These are phyloP conservation scores for Spatulosminthurus flaviceps DNA, from an alignment of 2,888 invertebrate genomes.

Conservation along the genomic window DNA sequence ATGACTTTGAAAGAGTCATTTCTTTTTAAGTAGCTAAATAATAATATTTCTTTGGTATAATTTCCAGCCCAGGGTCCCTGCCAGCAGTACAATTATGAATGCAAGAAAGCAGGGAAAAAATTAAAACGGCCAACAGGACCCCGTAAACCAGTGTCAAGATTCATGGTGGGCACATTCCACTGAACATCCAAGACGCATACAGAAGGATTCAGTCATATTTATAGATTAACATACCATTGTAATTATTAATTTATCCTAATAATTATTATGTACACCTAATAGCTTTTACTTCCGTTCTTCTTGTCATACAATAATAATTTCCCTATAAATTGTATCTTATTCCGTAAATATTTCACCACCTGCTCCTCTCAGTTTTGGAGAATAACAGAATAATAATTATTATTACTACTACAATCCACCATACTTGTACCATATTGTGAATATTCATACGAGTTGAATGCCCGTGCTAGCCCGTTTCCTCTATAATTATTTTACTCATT, in stretches of 20 bases:
- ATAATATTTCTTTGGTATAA: background rate
- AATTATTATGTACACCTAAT: background rate
- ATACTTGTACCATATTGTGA: slow-evolving; percentile 2
- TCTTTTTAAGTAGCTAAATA: background rate
- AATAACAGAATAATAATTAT: background rate
- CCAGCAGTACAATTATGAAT: background rate
- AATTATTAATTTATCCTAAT: background rate
- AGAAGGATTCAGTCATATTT: too few species aligned
- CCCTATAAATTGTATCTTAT: background rate
- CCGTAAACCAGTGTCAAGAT: background rate
- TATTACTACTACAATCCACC: background rate
- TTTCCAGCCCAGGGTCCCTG: background rate
- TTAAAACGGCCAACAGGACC: background rate
- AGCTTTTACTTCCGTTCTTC: background rate
- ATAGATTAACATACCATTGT: too few species aligned
- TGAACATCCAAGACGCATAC: too few species aligned
- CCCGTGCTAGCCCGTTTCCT: background rate
- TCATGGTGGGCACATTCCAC: background rate
- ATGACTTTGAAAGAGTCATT: too few species aligned
- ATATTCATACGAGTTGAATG: slow-evolving; percentile 18
- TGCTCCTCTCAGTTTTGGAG: background rate
- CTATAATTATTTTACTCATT: background rate
- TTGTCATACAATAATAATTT: background rate
- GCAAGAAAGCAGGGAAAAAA: background rate
- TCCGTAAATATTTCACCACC: background rate